Evolutionary conservation across 2,113 vertebrate species (phyloP), one percentile per base, ranked within the genome.

Genomic region (Bufo gargarizans): DNA sequence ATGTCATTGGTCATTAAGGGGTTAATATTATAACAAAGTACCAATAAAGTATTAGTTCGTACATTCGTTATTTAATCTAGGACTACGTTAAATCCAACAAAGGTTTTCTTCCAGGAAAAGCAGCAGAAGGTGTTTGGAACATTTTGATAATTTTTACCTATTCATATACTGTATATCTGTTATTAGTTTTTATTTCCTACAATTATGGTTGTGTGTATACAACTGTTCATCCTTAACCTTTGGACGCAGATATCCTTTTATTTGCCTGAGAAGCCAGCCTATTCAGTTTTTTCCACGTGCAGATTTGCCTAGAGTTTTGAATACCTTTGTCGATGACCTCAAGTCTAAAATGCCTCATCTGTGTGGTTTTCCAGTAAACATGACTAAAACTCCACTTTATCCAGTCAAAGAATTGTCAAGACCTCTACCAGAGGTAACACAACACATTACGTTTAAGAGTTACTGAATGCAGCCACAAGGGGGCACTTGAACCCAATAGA

Each of bases 211-310:
- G 77, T 86, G 10, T 49, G 13, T 1, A 6, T 56, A 33, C 20
- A 78, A 1, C 12, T 78, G 16, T 78, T 9, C 19, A 20, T 5
- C 22, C 77, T 87, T 87, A 87, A 80, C 61, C 56, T 20, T 58
- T 20, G 7, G 45, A 82, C 1, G 82, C 91, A 96, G 91, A 4
- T 99, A 99, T 84, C 98, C 97, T 71, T 91, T 97, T 89, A 95
- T 91, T 90, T 99, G 98, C 86, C 91, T 99, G 89, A 95, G 97
- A 92, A 97, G 96, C 91, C 96, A 96, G 90, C 96, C 96, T 1
- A 74, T 94, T 16, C 96, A 98, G 91, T 95, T 94, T 90, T 97
- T 96, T 84, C 94, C 96, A 6, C 92, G 93, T 85, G 92, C 90
- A 65, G 91, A 96, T 91, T 93, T 93, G 90, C 95, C 96, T 94